phyloP scores from a whole-genome alignment of 64 coral and sea anemone species.

The Catalaphyllia jardinei region DNA sequence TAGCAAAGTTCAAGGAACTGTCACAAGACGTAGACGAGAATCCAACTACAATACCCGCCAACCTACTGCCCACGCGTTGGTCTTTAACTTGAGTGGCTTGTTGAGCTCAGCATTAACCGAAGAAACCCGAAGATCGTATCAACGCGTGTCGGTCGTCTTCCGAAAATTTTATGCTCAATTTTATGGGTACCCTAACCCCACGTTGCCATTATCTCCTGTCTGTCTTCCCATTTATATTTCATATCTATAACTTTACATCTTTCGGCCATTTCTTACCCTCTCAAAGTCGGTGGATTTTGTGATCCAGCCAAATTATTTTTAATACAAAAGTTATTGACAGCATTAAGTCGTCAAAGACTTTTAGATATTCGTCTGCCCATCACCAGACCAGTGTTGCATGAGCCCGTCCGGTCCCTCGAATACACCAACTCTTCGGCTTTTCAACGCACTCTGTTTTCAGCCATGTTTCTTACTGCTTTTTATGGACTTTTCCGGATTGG shows the following conservation, averaged over 20 bases:
- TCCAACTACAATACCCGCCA: no score
- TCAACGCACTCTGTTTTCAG: background rate
- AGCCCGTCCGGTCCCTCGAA: background rate
- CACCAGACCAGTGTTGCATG: background rate
- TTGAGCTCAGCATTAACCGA: background rate
- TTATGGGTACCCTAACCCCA: no score
- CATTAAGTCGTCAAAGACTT: background rate
- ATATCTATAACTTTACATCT: background rate
- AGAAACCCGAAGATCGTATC: background rate
- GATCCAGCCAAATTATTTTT: background rate
- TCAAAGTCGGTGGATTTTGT: background rate
- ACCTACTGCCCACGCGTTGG: no score
- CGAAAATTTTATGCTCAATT: no score
- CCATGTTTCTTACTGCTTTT: background rate
- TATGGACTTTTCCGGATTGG: slow-evolving; percentile 52
- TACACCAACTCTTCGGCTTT: background rate
- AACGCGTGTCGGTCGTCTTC: background rate
- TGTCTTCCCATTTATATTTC: background rate
- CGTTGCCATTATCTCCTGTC: background rate
- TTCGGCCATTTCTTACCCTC: background rate
- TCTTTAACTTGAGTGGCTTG: no score
- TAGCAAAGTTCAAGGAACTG: background rate
- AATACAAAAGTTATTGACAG: background rate
- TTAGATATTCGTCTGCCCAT: background rate
- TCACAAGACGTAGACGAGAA: no score